Percentiles rank a stretch among this genome's conserved stretches.
Conservation (phyloP, 2,888 invertebrate species). For the Eurois occulta region DNA sequence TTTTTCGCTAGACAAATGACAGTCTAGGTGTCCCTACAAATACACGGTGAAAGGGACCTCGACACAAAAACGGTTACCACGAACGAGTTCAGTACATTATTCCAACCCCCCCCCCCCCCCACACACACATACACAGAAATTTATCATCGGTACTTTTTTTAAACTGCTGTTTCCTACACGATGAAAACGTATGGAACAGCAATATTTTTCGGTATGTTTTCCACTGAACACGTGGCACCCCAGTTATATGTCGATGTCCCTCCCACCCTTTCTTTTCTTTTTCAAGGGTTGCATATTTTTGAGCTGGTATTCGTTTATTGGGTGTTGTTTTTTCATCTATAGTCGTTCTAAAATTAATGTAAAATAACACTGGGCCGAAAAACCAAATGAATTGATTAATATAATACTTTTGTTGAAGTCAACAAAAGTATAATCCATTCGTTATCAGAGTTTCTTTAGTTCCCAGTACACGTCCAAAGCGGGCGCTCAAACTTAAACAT, state of each 20-base stretch:
- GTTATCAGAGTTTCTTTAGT: no score
- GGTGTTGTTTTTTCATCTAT: not conserved
- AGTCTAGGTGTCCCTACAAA: not conserved
- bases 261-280: not conserved
- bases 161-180: no score
- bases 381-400: not conserved
- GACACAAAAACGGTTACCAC: not conserved
- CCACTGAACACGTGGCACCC: no score
- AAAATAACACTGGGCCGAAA: not conserved
- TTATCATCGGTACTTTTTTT: not conserved
- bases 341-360: not conserved
- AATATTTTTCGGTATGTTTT: not conserved
- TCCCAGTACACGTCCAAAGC: constrained; percentile 42
- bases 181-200: not conserved
- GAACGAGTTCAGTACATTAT: not conserved
- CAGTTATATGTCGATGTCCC: not conserved
- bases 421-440: no score
- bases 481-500: constrained; percentile 71
- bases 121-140: no score
- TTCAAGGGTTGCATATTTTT: not conserved
- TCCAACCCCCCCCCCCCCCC: not conserved
- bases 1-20: not conserved
- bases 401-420: no score
- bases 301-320: not conserved
- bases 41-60: not conserved